phyloP scores from a whole-genome alignment of 2,113 vertebrate species.

The Leptocoma aspasia region DNA sequence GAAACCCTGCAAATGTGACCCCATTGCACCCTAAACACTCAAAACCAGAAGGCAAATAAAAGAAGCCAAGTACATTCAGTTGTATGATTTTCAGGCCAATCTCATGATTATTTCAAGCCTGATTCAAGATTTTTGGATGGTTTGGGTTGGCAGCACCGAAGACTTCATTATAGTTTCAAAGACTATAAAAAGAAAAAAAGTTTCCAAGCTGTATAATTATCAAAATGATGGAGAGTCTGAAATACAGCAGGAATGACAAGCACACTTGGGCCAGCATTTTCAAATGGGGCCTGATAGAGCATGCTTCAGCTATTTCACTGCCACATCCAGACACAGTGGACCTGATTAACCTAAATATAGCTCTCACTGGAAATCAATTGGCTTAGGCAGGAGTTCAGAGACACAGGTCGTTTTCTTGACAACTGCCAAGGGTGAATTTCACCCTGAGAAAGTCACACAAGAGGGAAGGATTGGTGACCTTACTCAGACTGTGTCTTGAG shows the following conservation, averaged over 20 bases:
- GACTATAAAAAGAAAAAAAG: slow-evolving; percentile 69
- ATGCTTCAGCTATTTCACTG: slow-evolving; percentile 51
- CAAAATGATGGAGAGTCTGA: slow-evolving; percentile 66
- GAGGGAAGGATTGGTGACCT: slow-evolving; percentile 34
- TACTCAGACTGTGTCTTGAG: slow-evolving; percentile 41
- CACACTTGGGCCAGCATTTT: slow-evolving; percentile 51
- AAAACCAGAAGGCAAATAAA: slow-evolving; percentile 63
- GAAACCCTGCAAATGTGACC: slow-evolving; percentile 58
- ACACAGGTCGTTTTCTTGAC: slow-evolving; percentile 24
- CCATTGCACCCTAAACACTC: slow-evolving; percentile 49
- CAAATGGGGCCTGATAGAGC: slow-evolving; percentile 47
- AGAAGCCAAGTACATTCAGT: slow-evolving; percentile 57
- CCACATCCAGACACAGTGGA: slow-evolving; percentile 49
- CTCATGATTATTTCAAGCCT: slow-evolving; percentile 63
- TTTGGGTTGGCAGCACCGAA: slow-evolving; percentile 51
- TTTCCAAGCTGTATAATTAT: slow-evolving; percentile 66
- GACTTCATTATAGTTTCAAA: slow-evolving; percentile 68
- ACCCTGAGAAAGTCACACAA: slow-evolving; percentile 33
- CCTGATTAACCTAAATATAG: slow-evolving; percentile 62
- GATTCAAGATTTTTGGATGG: slow-evolving; percentile 62
- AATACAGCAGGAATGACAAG: slow-evolving; percentile 58
- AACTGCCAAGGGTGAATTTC: slow-evolving; percentile 32
- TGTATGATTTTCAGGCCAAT: slow-evolving; percentile 57
- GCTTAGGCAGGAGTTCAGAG: slow-evolving; percentile 11
- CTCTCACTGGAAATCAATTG: slow-evolving; percentile 47